Percentiles rank a stretch among this genome's conserved stretches.
These are phyloP conservation scores for Amphilophus citrinellus DNA, from an alignment of 2,113 vertebrate species.

Conservation along the genomic window DNA sequence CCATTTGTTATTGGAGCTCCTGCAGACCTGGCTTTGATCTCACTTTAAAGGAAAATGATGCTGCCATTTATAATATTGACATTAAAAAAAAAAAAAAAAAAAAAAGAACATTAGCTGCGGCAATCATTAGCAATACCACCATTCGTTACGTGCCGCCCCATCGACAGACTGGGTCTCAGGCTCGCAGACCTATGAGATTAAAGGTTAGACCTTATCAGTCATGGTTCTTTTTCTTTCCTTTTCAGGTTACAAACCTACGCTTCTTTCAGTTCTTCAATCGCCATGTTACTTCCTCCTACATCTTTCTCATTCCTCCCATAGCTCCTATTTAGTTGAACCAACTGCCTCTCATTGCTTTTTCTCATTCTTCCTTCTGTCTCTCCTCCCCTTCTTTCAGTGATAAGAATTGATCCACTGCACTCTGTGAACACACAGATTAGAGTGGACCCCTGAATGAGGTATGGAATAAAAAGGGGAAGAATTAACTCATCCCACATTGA, in stretches of 20 bases:
- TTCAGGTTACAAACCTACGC: constrained; percentile 15
- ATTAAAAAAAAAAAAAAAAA: not conserved
- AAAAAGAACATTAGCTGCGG: constrained; percentile 23
- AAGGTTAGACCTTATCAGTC: not conserved
- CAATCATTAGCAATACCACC: constrained; percentile 11
- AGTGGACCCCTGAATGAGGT: constrained; percentile 42
- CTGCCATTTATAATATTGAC: not conserved
- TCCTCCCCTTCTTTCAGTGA: constrained; percentile 7
- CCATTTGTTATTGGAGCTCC: not conserved
- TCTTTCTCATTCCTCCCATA: not conserved
- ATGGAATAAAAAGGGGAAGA: constrained; percentile 59
- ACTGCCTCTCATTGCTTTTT: constrained; percentile 6
- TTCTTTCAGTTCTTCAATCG: not conserved
- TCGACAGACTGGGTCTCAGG: not conserved
- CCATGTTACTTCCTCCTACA: constrained; percentile 5
- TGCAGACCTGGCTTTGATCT: constrained; percentile 9
- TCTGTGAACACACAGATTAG: constrained; percentile 71
- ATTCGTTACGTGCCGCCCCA: constrained; percentile 5
- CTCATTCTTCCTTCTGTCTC: not conserved
- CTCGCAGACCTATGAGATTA: constrained; percentile 10
- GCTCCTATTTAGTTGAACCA: not conserved
- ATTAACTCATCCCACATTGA: constrained; percentile 71
- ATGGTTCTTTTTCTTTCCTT: not conserved
- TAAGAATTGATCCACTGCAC: constrained; percentile 68
- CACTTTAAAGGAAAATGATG: not conserved